Conservation (phyloP, 92 coral and sea anemone species). For the Umimayanthus kanabou region DNA sequence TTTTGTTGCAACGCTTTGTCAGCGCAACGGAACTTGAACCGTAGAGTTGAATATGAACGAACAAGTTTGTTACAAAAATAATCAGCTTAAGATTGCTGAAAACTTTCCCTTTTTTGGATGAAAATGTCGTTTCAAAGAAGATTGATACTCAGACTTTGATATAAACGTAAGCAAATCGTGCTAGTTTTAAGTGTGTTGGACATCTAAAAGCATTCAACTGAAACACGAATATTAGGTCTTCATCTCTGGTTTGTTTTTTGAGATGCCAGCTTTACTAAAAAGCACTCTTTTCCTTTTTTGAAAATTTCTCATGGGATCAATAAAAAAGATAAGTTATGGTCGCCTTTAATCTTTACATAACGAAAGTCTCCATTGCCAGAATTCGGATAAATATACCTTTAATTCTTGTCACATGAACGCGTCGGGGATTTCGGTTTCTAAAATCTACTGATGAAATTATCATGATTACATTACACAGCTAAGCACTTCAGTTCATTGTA, state of each 20-base stretch:
- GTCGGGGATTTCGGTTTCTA: neutral
- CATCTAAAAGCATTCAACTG: neutral
- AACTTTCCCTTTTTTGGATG: neutral
- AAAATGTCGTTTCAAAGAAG: neutral
- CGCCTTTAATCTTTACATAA: neutral
- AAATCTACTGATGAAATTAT: neutral
- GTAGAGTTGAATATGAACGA: neutral
- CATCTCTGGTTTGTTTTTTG: neutral
- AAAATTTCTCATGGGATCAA: neutral
- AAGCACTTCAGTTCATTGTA: neutral
- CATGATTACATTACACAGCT: too few relatives aligned
- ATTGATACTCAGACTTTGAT: neutral
- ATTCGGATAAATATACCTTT: neutral
- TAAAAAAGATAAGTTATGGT: neutral
- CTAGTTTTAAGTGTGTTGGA: neutral
- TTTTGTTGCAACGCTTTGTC: neutral
- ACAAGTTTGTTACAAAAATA: too few relatives aligned
- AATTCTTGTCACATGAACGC: too few relatives aligned
- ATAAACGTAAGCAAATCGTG: neutral
- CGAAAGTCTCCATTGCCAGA: neutral
- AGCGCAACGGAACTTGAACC: neutral
- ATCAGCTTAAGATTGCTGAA: neutral
- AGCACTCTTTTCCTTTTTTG: neutral
- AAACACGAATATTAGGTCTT: neutral
- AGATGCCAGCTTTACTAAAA: neutral